These are phyloP conservation scores for Misgurnus mizolepis DNA, from an alignment of 2,113 vertebrate species.

Conservation along the genomic window DNA sequence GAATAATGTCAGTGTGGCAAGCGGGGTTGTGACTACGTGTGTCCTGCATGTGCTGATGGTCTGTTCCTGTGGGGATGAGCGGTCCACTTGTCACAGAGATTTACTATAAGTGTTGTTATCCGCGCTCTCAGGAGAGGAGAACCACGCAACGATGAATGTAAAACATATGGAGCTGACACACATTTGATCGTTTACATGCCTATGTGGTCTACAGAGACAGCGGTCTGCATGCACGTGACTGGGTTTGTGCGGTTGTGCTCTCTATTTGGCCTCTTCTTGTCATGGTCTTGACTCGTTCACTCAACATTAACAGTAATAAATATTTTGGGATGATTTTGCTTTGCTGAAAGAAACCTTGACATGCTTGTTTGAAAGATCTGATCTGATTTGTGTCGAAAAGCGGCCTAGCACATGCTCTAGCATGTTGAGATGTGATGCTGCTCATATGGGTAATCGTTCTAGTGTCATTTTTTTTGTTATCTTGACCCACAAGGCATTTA, in stretches of 20 bases:
- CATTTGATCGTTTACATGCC: slow-evolving; percentile 2
- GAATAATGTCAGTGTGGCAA: not conserved
- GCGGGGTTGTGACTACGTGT: not conserved
- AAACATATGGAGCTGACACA: slow-evolving; percentile 30
- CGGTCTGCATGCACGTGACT: not conserved
- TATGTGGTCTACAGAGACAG: slow-evolving; percentile 5
- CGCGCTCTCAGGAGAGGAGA: slow-evolving; percentile 16
- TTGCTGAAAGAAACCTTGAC: not conserved
- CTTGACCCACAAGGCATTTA: too few relatives aligned
- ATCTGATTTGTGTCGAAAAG: not conserved
- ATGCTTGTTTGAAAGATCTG: not conserved
- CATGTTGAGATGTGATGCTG: too few relatives aligned
- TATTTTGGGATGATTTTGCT: not conserved
- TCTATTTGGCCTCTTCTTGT: too few relatives aligned
- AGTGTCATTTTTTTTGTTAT: too few relatives aligned
- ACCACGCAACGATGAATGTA: slow-evolving; percentile 18
- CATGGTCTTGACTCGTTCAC: not conserved
- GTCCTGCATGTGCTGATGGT: not conserved
- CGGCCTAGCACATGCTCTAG: too few relatives aligned
- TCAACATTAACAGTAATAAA: not conserved
- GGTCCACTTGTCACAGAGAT: slow-evolving; percentile 25
- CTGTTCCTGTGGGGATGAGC: slow-evolving; percentile 11
- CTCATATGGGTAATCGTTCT: too few relatives aligned
- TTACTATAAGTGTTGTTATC: not conserved
- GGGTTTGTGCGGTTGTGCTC: not conserved